These are phyloP conservation scores for Simalia tracyae DNA, from an alignment of 2,797 vertebrate species.

Conservation along the genomic window DNA sequence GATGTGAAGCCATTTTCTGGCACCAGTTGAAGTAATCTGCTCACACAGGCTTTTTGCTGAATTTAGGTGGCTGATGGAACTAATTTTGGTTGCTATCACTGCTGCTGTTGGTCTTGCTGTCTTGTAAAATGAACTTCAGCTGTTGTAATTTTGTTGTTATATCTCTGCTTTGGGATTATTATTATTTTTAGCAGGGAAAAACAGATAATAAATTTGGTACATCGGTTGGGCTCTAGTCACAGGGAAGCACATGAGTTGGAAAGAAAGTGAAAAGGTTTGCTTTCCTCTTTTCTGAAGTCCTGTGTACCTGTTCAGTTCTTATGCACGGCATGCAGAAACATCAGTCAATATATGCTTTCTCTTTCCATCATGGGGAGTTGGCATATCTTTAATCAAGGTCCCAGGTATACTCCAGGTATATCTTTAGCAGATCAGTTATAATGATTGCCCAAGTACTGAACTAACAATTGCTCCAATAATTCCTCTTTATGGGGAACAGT, in stretches of 20 bases:
- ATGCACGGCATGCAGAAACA: background rate
- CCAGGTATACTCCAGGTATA: background rate
- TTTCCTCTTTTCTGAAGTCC: background rate
- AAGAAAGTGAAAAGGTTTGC: background rate
- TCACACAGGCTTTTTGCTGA: background rate
- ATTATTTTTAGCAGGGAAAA: background rate
- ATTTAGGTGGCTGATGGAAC: background rate
- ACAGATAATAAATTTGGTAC: background rate
- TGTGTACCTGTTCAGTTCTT: background rate
- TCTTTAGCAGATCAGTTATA: background rate
- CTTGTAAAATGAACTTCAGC: background rate
- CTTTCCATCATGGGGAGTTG: background rate
- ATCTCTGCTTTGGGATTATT: background rate
- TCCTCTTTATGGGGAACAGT: background rate
- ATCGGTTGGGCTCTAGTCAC: background rate
- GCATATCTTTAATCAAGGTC: background rate
- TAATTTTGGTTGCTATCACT: background rate
- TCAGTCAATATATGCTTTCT: background rate
- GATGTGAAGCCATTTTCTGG: background rate
- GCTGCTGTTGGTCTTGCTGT: background rate
- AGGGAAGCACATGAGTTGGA: background rate
- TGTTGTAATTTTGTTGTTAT: background rate
- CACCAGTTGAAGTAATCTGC: background rate
- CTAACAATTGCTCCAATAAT: background rate
- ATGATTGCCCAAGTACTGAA: background rate